Evolutionary conservation across 2,888 invertebrate genomes (phyloP), one percentile per base, ranked within the genome.

Genomic region (Adelphocoris suturalis): DNA sequence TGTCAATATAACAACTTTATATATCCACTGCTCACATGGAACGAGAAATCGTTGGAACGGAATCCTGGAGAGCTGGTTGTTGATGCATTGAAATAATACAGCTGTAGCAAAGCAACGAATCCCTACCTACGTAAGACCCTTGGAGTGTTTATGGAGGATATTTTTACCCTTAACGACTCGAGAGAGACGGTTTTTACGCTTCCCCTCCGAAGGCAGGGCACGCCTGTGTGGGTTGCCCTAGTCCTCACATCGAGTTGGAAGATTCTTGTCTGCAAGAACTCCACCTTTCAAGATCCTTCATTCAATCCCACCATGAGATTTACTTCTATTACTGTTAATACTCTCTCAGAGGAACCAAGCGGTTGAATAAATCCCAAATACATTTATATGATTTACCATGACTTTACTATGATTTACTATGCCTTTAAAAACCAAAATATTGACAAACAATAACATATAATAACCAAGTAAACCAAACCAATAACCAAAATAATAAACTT

Each of bases 111-210:
- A 19, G 52, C 27, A 52, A 52, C 23, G 23, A 46, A 23, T 52
- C 82, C 82, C 27, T 82, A 47, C 82, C 82, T 82, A 52, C 82
- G 47, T 16, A 46, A 78, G 78, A 16, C 78, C 47, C 78, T 52
- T 52, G 47, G 82, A 27, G 82, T 47, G 82, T 82, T 82, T 82
- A 82, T 52, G 48, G 82, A 82, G 47, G 82, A 82, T 82, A 82
- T 82, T 82, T 82, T 82, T 82, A 82, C 82, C 82, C 82, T 82
- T 82, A 82, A 82, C 82, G 82, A 52, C 82, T 48, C 82, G 23
- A 52, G 82, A 82, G 82, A 82, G 82, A 82, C 48, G n/a, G 52
- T 82, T 82, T 82, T 82, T 82, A 82, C 78, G 46, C 19, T 82
- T 82, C 19, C 82, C 82, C 52, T 23, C 19, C 23, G 52, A 52